phyloP scores from a whole-genome alignment of 2,888 invertebrate genomes.

The Eupsilia transversa region DNA sequence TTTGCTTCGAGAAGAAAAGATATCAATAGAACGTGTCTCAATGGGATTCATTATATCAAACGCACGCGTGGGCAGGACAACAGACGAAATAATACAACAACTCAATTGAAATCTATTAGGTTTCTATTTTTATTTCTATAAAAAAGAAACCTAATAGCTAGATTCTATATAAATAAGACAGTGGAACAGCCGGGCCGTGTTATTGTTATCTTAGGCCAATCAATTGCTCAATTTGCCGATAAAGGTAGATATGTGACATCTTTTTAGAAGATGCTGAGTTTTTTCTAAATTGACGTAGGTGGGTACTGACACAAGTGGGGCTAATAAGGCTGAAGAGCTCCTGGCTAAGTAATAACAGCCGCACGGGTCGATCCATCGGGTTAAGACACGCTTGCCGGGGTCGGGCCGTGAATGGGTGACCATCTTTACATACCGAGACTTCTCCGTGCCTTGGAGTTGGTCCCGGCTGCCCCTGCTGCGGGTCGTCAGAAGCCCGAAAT shows the following conservation, averaged over 20 bases:
- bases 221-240: slow-evolving; percentile 22
- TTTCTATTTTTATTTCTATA: slow-evolving; percentile 26
- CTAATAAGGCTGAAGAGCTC: too few species aligned
- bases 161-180: slow-evolving; percentile 10
- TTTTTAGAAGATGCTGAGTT: background rate
- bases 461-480: too few species aligned
- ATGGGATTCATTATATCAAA: slow-evolving; percentile 41
- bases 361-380: too few species aligned
- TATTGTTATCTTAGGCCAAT: slow-evolving; percentile 32
- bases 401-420: too few species aligned
- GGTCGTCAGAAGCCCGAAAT: too few species aligned
- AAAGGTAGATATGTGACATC: background rate
- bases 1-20: background rate
- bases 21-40: slow-evolving; percentile 9
- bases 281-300: background rate
- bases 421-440: too few species aligned
- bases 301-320: too few species aligned
- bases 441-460: too few species aligned
- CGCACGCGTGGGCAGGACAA: slow-evolving; percentile 29
- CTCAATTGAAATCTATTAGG: slow-evolving; percentile 28
- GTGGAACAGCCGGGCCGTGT: background rate
- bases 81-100: slow-evolving; percentile 34
- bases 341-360: too few species aligned
- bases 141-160: too few species aligned
- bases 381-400: too few species aligned